Evolutionary conservation across 23 tunicate genomes (phyloP), one percentile per base, ranked within the genome.

Genomic region (Trididemnum clinides): DNA sequence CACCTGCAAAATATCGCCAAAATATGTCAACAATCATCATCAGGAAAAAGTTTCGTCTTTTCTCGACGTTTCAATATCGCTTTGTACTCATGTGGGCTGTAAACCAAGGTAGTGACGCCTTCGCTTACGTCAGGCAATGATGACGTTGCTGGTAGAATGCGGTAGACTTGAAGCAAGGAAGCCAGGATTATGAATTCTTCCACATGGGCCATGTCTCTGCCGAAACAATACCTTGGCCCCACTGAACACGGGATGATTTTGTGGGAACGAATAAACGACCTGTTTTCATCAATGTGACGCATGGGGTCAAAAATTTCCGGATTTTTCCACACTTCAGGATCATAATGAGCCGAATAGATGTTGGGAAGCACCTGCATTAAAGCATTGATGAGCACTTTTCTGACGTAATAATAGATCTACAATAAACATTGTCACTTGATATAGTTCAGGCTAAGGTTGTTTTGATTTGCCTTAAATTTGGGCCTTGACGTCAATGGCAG

Each of bases 201-300:
- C 26, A 31, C 78, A 7, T 64, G 66, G 20, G 85, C 90, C 28
- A 86, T 35, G 51, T 64, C 50, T 22, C 64, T 44, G 1, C 90
- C 90, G 0, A 86, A 33, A 32, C 90, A 86, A 63, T 33, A 65
- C 27, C 90, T 32, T 22, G 84, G 51, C 20, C 90, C 90, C 39
- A 86, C 57, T 19, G 69, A 49, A 33, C 84, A 86, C 15, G 90
- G 84, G 33, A 78, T 78, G 28, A 86, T 44, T 38, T 86, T 86
- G 31, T 21, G 12, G 0, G 84, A 64, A 33, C 21, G 64, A 20
- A 78, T 66, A 34, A 78, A 86, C 27, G 66, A 30, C 12, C 90
- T 85, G 22, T 86, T 33, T 31, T 64, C 85, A 64, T 86, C 85
- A 1, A 86, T 29, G 26, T 78, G 85, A 20, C 90, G 84, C 3